Evolutionary conservation across 2,888 invertebrate genomes (phyloP).

Genomic region (Archaeoteleia sp.): DNA sequence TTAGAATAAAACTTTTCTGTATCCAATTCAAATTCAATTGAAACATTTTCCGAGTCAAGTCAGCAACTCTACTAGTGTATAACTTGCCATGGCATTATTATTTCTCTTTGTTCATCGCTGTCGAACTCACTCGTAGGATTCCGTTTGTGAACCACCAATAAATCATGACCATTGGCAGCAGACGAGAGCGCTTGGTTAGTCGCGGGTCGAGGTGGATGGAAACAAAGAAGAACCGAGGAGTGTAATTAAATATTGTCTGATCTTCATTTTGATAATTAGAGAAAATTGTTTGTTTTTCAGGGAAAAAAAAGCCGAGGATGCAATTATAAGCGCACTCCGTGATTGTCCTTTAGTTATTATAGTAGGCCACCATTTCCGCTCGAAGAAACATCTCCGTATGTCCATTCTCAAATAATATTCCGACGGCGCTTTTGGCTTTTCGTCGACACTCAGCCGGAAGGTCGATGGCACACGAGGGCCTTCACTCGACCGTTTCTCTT

Average conservation of each 20-base stretch:
- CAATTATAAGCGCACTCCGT: slow-evolving; percentile 55
- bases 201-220: slow-evolving; percentile 2
- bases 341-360: background rate
- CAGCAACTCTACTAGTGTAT: too few relatives aligned
- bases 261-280: slow-evolving; percentile 59
- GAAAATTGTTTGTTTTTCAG: slow-evolving; percentile 58
- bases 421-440: slow-evolving; percentile 3
- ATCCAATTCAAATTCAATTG: too few relatives aligned
- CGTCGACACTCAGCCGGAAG: slow-evolving; percentile 12
- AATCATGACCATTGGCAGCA: slow-evolving; percentile 38
- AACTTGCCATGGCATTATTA: slow-evolving; percentile 13
- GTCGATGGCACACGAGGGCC: slow-evolving; percentile 16
- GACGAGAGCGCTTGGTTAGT: slow-evolving; percentile 12
- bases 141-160: slow-evolving; percentile 31
- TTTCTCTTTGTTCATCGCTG: slow-evolving; percentile 18
- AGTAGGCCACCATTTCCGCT: slow-evolving; percentile 2
- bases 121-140: slow-evolving; percentile 18
- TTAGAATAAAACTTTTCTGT: too few relatives aligned
- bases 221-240: slow-evolving; percentile 13
- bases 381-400: background rate
- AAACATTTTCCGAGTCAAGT: too few relatives aligned
- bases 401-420: slow-evolving; percentile 6
- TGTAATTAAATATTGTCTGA: slow-evolving; percentile 59
- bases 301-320: slow-evolving; percentile 11
- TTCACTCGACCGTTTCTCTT: slow-evolving; percentile 20